A percentile compares a stretch with the other conserved stretches of the same genome.
Conservation (phyloP, 2,113 vertebrate species). For the Perca fluviatilis region DNA sequence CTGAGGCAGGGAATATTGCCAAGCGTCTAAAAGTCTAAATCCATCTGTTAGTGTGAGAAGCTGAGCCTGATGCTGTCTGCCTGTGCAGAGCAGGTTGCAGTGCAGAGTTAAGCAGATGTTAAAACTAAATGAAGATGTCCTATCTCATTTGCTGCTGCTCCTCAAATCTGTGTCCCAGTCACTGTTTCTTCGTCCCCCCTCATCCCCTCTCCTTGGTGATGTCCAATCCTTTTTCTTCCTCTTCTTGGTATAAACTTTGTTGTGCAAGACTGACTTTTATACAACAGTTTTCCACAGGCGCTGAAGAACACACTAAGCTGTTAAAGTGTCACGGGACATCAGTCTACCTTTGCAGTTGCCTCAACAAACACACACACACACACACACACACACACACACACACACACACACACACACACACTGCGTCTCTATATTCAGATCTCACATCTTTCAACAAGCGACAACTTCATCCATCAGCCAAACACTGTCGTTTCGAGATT, state of each 20-base stretch:
- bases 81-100: conserved; percentile 50
- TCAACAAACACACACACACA: conserved; percentile 25
- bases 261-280: conserved; percentile 71
- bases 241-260: conserved; percentile 46
- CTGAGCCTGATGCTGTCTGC: conserved; percentile 55
- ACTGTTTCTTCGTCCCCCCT: neutral
- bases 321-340: conserved; percentile 75
- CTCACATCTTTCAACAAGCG: conserved; percentile 40
- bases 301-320: conserved; percentile 71
- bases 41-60: conserved; percentile 54
- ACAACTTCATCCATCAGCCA: conserved; percentile 39
- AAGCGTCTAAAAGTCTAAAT: conserved; percentile 64
- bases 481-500: conserved; percentile 12
- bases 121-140: conserved; percentile 76
- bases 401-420: conserved; percentile 15
- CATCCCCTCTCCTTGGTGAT: neutral
- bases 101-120: conserved; percentile 62
- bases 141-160: conserved; percentile 61
- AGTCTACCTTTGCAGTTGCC: conserved; percentile 45
- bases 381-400: conserved; percentile 18
- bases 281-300: conserved; percentile 69
- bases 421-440: conserved; percentile 45
- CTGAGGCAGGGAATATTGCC: conserved; percentile 68
- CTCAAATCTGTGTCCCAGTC: conserved; percentile 33
- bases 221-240: conserved; percentile 42